Conservation (phyloP, 1,140 invertebrate species). For the Laupala kohalensis region DNA sequence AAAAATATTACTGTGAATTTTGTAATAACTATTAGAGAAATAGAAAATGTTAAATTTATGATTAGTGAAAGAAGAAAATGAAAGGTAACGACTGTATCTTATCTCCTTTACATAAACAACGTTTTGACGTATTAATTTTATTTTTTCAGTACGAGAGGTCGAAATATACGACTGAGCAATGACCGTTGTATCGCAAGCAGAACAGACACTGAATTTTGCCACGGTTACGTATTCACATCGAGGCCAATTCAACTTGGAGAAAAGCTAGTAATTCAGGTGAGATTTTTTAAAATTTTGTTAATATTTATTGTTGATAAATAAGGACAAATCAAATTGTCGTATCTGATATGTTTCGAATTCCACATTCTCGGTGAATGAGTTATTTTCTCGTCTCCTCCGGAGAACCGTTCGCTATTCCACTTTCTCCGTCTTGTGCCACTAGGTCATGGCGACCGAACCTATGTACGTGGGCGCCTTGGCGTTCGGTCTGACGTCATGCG, state of each 20-base stretch:
- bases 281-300: background rate
- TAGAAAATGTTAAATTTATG: too few species aligned
- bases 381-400: too few species aligned
- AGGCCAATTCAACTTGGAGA: slow-evolving; percentile 74
- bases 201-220: slow-evolving; percentile 74
- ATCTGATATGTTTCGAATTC: too few species aligned
- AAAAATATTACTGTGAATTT: too few species aligned
- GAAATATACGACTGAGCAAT: slow-evolving; percentile 68
- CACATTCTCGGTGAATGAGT: too few species aligned
- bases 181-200: slow-evolving; percentile 69
- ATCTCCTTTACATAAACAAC: too few species aligned
- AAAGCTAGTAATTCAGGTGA: slow-evolving; percentile 57
- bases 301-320: slow-evolving; percentile 9
- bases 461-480: slow-evolving; percentile 80
- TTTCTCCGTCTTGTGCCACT: slow-evolving; percentile 19
- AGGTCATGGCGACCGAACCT: slow-evolving; percentile 69
- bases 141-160: slow-evolving; percentile 54
- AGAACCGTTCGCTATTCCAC: background rate
- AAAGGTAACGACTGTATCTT: background rate
- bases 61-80: background rate
- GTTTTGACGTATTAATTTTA: too few species aligned
- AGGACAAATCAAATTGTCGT: too few species aligned
- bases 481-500: slow-evolving; percentile 85
- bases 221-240: slow-evolving; percentile 87
- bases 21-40: too few species aligned